Evolutionary conservation across 2,113 vertebrate species (phyloP), one percentile per base, ranked within the genome.

Genomic region (Corythornis madagascariensis): DNA sequence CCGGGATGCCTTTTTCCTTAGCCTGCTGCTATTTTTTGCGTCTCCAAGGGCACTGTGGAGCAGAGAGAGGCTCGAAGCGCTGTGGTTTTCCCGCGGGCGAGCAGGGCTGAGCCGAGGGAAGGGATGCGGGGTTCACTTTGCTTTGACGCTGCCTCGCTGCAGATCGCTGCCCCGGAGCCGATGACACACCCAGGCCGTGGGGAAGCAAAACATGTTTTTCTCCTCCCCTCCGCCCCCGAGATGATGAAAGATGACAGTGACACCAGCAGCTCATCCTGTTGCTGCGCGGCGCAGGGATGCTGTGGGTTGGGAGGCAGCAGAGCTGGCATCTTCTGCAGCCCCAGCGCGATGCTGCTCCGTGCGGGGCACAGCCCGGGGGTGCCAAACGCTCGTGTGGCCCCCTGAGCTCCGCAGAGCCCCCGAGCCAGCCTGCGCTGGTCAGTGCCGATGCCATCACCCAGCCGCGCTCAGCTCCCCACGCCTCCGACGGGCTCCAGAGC

Each of bases 151-250:
- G 65, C 38, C 56, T 60, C 33, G 4, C 38, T 10, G 10, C 38
- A 38, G 38, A 38, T 38, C 38, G 55, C 63, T 88, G 85, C 67
- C 67, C 67, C 56, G 38, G 60, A 70, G 38, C 79, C 55, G 38
- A 29, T 7, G 59, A 85, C 82, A 87, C 78, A 76, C 71, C 43
- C 86, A 81, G 56, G 38, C 52, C 53, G 47, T 13, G 35, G 77
- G 66, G 84, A 50, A 94, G 59, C 64, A 92, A 89, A 92, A 89
- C 75, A 92, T 80, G 60, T 59, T 89, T 92, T 91, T 91, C 89
- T 85, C 63, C 83, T 92, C 75, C 63, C 83, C 82, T 85, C 89
- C 89, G 4, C 82, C 75, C 59, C 72, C 82, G n/a, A 77, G 92
- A 83, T 79, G 13, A 76, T 76, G 89, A 83, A 87, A 76, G 61